phyloP scores from a whole-genome alignment of 1,140 invertebrate genomes.

The Drosophila triauraria region DNA sequence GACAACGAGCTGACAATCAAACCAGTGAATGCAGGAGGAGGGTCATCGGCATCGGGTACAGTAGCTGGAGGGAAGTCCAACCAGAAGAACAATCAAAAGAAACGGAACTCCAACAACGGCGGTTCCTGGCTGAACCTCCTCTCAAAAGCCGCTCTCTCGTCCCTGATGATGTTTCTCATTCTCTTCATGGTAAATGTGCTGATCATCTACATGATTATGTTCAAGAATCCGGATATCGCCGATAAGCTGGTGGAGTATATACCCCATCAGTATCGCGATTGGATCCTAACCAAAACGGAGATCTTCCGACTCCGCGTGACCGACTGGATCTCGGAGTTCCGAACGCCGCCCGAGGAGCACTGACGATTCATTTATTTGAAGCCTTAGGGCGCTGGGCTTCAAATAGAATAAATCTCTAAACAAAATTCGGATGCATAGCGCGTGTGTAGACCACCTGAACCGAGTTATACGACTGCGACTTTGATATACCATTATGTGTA shows the following conservation, averaged over 20 bases:
- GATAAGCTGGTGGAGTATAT: constrained; percentile 79
- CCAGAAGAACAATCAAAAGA: constrained; percentile 71
- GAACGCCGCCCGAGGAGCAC: constrained; percentile 81
- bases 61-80: constrained; percentile 40
- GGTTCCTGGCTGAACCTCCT: constrained; percentile 39
- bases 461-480: constrained; percentile 60
- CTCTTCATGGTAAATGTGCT: constrained; percentile 73
- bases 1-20: constrained; percentile 74
- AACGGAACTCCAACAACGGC: constrained; percentile 53
- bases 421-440: constrained; percentile 67
- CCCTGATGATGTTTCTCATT: constrained; percentile 71
- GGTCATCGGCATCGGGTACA: constrained; percentile 8
- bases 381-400: constrained; percentile 77
- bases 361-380: constrained; percentile 85
- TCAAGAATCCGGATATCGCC: constrained; percentile 81
- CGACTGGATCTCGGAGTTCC: constrained; percentile 82
- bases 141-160: constrained; percentile 68
- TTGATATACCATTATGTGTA: constrained; percentile 55
- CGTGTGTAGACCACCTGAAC: constrained; percentile 61
- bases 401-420: constrained; percentile 51
- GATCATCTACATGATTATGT: constrained; percentile 80
- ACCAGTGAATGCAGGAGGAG: constrained; percentile 41
- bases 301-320: constrained; percentile 78
- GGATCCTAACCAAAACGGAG: constrained; percentile 81
- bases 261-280: constrained; percentile 81